A percentile compares a stretch with the other conserved stretches of the same genome.
phyloP scores from a whole-genome alignment of 1,140 invertebrate genomes.

The Bombus vancouverensis region DNA sequence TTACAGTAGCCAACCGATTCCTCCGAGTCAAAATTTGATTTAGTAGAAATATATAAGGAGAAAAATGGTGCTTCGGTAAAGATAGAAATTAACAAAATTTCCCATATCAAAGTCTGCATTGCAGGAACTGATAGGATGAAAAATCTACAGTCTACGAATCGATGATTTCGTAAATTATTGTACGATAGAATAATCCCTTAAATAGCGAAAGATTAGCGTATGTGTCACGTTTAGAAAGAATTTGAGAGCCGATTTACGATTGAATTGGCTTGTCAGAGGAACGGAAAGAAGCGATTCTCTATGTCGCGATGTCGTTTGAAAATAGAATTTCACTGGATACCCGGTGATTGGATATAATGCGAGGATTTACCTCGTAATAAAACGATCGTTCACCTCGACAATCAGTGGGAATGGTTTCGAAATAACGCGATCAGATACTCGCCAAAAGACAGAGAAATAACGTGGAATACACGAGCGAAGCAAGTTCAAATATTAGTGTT shows the following conservation, averaged over 20 bases:
- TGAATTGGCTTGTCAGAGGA: background rate
- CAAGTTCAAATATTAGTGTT: slow-evolving; percentile 9
- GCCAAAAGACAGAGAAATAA: background rate
- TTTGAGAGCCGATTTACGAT: background rate
- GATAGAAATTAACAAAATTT: background rate
- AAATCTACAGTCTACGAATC: background rate
- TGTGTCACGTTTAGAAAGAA: background rate
- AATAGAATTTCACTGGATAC: background rate
- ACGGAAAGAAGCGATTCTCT: too few species aligned
- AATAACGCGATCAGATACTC: background rate
- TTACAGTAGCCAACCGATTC: too few species aligned
- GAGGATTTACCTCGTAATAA: slow-evolving; percentile 24
- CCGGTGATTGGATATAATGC: slow-evolving; percentile 10
- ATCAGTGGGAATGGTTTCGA: background rate
- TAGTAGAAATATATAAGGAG: too few species aligned
- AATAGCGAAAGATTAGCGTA: too few species aligned
- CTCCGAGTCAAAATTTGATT: too few species aligned
- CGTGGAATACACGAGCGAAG: too few species aligned
- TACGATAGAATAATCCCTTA: too few species aligned
- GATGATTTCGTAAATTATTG: background rate
- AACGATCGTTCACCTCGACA: background rate
- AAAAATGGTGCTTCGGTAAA: too few species aligned
- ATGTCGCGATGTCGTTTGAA: background rate
- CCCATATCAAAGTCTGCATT: background rate
- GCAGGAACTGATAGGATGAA: background rate